Conservation (phyloP, 1,140 invertebrate species). For the Myzus persicae region DNA sequence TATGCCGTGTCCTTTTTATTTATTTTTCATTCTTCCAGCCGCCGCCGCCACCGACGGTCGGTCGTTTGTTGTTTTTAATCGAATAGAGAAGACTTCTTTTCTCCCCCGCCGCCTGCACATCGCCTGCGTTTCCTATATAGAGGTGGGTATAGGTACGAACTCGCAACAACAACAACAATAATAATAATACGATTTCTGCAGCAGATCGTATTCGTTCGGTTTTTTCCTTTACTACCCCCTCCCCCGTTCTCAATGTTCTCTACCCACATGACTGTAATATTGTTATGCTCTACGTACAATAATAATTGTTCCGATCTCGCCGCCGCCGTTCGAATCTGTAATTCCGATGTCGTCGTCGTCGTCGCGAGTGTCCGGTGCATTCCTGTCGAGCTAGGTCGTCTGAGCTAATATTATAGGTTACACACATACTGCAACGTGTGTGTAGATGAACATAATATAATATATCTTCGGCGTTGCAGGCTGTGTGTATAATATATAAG, state of each 20-base stretch:
- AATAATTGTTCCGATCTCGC: constrained; percentile 35
- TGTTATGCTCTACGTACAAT: background rate
- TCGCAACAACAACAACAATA: background rate
- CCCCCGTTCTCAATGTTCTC: background rate
- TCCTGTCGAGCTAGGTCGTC: background rate
- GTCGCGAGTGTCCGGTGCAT: background rate
- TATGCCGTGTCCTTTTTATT: background rate
- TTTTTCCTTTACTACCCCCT: background rate
- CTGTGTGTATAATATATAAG: too few species aligned
- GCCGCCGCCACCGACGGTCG: too few species aligned
- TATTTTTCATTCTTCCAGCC: background rate
- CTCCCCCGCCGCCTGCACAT: background rate
- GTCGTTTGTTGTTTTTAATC: constrained; percentile 30
- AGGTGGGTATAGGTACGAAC: background rate
- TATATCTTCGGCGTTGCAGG: background rate
- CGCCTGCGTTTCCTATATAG: background rate
- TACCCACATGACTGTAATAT: background rate
- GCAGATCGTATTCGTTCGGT: background rate
- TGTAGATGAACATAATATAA: background rate
- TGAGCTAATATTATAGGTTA: too few species aligned
- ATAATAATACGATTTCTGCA: background rate
- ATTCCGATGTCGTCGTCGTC: constrained; percentile 34
- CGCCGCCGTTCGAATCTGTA: constrained; percentile 40
- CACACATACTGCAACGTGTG: background rate
- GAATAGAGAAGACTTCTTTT: constrained; percentile 17